phyloP scores from a whole-genome alignment of 2,888 invertebrate genomes.

The Apodemia hepburni region DNA sequence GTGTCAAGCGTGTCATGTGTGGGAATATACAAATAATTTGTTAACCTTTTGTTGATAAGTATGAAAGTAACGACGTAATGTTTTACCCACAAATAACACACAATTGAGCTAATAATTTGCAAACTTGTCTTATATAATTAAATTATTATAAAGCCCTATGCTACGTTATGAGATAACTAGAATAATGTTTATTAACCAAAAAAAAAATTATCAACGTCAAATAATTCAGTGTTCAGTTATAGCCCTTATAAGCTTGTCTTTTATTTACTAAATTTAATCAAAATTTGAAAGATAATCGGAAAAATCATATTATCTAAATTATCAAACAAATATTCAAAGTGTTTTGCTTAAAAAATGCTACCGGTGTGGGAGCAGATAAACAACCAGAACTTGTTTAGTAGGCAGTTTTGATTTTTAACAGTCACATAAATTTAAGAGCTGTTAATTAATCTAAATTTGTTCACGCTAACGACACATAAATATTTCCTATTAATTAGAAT shows the following conservation, averaged over 20 bases:
- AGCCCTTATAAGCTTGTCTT: not conserved
- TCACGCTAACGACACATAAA: too few relatives aligned
- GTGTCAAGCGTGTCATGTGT: constrained; percentile 39
- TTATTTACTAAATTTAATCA: not conserved
- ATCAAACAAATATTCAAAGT: not conserved
- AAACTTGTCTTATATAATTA: too few relatives aligned
- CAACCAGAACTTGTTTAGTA: not conserved
- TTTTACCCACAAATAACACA: too few relatives aligned
- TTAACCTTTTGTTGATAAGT: too few relatives aligned
- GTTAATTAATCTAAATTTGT: too few relatives aligned
- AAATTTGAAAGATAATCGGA: not conserved
- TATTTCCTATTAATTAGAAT: too few relatives aligned
- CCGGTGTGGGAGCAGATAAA: not conserved
- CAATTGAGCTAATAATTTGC: too few relatives aligned
- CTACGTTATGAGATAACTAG: too few relatives aligned
- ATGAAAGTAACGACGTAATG: too few relatives aligned
- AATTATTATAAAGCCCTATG: too few relatives aligned
- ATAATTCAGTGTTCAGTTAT: not conserved
- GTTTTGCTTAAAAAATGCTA: not conserved
- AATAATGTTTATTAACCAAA: too few relatives aligned
- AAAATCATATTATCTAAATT: not conserved
- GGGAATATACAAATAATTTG: constrained; percentile 45
- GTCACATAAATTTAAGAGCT: not conserved
- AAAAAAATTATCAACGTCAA: too few relatives aligned
- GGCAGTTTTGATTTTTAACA: not conserved